Evolutionary conservation across 2,888 invertebrate genomes (phyloP).

Genomic region (Oscheius sp.): DNA sequence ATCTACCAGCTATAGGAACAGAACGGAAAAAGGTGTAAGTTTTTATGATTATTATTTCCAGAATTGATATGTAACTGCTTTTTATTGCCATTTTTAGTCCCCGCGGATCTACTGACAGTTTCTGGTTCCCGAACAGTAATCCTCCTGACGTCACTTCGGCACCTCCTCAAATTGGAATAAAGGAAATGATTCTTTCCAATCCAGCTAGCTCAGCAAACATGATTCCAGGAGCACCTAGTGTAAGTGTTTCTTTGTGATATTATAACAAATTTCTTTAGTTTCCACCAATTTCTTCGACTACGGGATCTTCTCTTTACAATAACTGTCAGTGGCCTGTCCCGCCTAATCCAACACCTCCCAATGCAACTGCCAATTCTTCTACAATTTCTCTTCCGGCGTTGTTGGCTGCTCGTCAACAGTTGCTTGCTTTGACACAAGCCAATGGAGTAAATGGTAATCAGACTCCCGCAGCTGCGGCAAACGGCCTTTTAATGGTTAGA

Average conservation of each 20-base stretch:
- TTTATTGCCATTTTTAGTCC: background rate
- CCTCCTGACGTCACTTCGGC: slow-evolving; percentile 55
- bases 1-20: slow-evolving; percentile 55
- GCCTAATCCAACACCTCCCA: slow-evolving; percentile 2
- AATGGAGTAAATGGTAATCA: slow-evolving; percentile 13
- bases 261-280: too few species aligned
- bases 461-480: background rate
- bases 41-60: too few species aligned
- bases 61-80: too few species aligned
- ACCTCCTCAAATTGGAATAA: slow-evolving; percentile 31
- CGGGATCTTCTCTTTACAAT: slow-evolving; percentile 30
- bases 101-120: slow-evolving; percentile 32
- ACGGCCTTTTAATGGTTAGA: background rate
- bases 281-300: too few species aligned
- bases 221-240: background rate
- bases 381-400: background rate
- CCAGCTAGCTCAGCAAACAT: too few species aligned
- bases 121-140: slow-evolving; percentile 58
- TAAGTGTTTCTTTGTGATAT: background rate
- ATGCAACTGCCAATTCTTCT: background rate
- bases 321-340: slow-evolving; percentile 34
- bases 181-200: slow-evolving; percentile 21
- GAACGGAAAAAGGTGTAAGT: slow-evolving; percentile 49
- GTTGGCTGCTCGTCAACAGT: too few species aligned
- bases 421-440: background rate